Conservation (phyloP, 2,797 vertebrate genomes). For the Clamator glandarius region DNA sequence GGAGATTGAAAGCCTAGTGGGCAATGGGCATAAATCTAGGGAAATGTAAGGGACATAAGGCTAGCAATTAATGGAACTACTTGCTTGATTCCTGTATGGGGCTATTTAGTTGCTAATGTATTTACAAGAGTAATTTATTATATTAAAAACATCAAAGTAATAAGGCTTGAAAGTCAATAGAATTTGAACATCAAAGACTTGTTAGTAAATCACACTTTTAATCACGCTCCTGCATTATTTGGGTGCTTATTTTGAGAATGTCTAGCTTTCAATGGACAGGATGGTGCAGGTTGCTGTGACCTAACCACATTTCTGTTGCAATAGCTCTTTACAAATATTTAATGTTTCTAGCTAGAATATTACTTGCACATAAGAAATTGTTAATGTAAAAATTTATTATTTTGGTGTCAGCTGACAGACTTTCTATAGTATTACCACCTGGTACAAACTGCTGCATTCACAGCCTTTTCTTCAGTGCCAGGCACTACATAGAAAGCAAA, state of each 20-base stretch:
- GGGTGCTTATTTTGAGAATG: background rate
- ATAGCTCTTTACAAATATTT: background rate
- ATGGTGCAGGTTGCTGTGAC: background rate
- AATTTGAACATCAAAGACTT: background rate
- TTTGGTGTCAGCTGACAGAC: background rate
- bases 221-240: background rate
- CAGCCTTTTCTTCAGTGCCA: background rate
- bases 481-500: background rate
- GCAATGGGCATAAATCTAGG: background rate
- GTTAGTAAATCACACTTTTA: background rate
- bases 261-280: background rate
- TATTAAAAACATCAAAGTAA: background rate
- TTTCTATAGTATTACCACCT: background rate
- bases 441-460: background rate
- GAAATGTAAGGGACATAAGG: background rate
- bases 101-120: background rate
- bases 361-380: background rate
- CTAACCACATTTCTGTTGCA: background rate
- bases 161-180: background rate
- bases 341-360: background rate
- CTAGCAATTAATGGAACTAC: background rate
- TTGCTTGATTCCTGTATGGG: background rate
- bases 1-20: background rate
- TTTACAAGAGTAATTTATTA: background rate
- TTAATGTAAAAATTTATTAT: background rate